Base-by-base conservation (phyloP, 2,113 vertebrate genomes). In the Scopus umbretta region DNA sequence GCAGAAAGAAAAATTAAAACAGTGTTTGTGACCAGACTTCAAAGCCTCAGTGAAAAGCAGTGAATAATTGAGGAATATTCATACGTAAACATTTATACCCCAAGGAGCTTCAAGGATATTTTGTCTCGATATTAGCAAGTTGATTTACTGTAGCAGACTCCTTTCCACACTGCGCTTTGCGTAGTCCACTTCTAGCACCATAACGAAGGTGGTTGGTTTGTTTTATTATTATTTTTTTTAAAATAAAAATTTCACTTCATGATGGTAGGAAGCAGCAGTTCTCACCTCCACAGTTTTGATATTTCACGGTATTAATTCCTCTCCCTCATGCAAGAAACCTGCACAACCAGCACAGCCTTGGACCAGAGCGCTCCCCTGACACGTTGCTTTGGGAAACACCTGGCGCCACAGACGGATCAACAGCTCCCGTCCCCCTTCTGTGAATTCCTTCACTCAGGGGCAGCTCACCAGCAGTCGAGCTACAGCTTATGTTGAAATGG, bases 371-470 rank as follows among this genome's bases (percentile, higher is more conserved):
- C 49, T 50, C 18, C 36, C n/a, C 12, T 16, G n/a, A 6, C 42
- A 15, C 9, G 0, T 3, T 10, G 26, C n/a, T 73, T 27, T 52
- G 36, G 62, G 20, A 68, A 30, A n/a, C 32, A 34, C 14, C 14
- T 10, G 19, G 52, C 22, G 30, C 26, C 4, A 2, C 71, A 16
- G 14, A 16, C 5, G 0, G 8, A 20, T 1, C 42, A 10, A 13
- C 19, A 13, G 17, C 25, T 30, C 36, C 45, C 0, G 0, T 10
- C 10, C 65, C 43, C 49, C 16, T 17, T 12, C 50, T 12, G 9
- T 1, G 11, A 62, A 50, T 16, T 7, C 68, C 23, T 25, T 47
- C 16, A 9, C 26, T 15, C 7, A 2, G 13, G 21, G 25, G 36
- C 49, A 49, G 62, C 38, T 42, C 56, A 49, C 63, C 80, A 40